phyloP scores from a whole-genome alignment of 2,113 vertebrate species.

The Columba livia region DNA sequence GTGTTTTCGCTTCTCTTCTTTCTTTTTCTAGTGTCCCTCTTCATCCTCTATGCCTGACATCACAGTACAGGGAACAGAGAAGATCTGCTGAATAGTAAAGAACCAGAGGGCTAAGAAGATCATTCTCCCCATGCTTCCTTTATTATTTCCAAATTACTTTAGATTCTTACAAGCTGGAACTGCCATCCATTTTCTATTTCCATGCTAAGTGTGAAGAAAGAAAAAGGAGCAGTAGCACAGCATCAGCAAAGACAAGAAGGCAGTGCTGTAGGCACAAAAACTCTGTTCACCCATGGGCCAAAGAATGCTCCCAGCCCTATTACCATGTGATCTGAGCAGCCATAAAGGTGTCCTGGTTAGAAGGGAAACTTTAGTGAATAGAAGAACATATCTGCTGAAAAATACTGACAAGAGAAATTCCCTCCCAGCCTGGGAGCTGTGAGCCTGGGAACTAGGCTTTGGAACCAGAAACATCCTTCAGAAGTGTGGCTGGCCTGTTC shows the following conservation, averaged over 20 bases:
- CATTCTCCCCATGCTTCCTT: neutral
- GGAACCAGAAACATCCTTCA: neutral
- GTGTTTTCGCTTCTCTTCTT: neutral
- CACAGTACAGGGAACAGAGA: neutral
- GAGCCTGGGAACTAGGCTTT: neutral
- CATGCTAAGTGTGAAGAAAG: neutral
- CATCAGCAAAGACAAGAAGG: neutral
- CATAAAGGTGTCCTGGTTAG: too few relatives aligned
- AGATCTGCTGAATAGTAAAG: neutral
- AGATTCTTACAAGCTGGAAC: neutral
- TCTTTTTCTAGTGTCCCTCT: neutral
- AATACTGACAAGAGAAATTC: neutral
- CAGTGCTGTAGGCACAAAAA: neutral
- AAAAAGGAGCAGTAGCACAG: neutral
- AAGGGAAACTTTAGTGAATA: neutral
- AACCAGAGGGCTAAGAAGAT: rapidly evolving
- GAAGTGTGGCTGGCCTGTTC: neutral
- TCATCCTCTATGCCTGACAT: neutral
- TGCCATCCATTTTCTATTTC: neutral
- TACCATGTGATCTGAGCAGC: too few relatives aligned
- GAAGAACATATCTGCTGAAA: neutral
- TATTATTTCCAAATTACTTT: neutral
- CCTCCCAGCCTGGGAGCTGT: neutral
- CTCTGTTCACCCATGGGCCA: neutral
- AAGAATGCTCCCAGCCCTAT: too few relatives aligned